Conservation (phyloP, 2,888 invertebrate genomes). For the Baccha elongata region DNA sequence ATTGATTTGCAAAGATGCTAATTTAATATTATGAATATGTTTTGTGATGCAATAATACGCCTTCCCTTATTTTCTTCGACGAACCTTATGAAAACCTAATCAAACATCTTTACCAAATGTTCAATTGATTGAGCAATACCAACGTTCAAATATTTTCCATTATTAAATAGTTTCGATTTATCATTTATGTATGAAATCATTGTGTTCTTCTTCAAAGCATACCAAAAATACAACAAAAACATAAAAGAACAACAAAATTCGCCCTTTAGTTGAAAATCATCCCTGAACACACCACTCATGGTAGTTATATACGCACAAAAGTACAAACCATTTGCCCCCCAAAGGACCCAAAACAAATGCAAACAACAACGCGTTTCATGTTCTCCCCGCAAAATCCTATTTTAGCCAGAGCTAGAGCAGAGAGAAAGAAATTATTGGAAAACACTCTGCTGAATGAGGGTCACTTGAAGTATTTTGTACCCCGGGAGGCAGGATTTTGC, state of each 20-base stretch:
- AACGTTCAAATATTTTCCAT: slow-evolving; percentile 42
- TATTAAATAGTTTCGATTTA: slow-evolving; percentile 36
- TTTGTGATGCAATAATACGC: too few relatives aligned
- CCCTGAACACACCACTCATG: not conserved
- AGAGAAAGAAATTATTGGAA: slow-evolving; percentile 25
- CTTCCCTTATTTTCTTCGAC: too few relatives aligned
- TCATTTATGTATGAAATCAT: slow-evolving; percentile 47
- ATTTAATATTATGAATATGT: too few relatives aligned
- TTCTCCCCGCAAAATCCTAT: slow-evolving; percentile 12
- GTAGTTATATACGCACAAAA: not conserved
- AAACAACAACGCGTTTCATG: slow-evolving; percentile 32
- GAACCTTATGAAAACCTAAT: too few relatives aligned
- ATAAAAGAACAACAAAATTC: not conserved
- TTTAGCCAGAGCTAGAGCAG: slow-evolving; percentile 1
- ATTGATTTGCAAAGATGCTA: too few relatives aligned
- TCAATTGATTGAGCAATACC: too few relatives aligned
- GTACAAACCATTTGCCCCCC: slow-evolving; percentile 28
- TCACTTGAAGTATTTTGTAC: slow-evolving; percentile 11
- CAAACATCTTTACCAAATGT: too few relatives aligned
- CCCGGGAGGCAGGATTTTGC: slow-evolving; percentile 36
- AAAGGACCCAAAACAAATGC: slow-evolving; percentile 10
- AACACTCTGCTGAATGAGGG: slow-evolving; percentile 4
- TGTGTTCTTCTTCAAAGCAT: not conserved
- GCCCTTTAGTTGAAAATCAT: not conserved
- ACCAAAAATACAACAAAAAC: not conserved